Conservation (phyloP, 2,797 vertebrate genomes). For the Alexandromys oeconomus region DNA sequence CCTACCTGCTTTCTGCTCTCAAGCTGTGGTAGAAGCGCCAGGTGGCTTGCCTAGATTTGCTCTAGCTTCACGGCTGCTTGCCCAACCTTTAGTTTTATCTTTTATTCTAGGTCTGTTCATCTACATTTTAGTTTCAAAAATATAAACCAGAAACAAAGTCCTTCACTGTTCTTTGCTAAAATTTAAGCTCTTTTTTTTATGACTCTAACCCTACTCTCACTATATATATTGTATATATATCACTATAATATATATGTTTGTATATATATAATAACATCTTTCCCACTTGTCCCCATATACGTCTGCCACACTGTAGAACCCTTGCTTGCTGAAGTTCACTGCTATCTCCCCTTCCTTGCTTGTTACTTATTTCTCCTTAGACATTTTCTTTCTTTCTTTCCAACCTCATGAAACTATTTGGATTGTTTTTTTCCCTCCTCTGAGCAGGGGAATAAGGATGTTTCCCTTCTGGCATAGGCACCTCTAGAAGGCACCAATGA, state of each 20-base stretch:
- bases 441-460: neutral
- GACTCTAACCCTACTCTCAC: neutral
- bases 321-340: neutral
- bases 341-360: neutral
- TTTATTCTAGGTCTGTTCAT: neutral
- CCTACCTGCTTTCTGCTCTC: neutral
- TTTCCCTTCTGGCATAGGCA: neutral
- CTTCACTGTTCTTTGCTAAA: neutral
- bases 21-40: neutral
- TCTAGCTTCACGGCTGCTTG: neutral
- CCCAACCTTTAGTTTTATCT: neutral
- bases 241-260: too few relatives aligned
- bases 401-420: neutral
- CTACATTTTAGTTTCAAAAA: neutral
- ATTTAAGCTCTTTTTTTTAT: neutral
- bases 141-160: neutral
- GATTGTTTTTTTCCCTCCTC: neutral
- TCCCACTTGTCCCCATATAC: fast-evolving
- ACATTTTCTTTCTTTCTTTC: neutral
- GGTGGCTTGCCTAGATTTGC: neutral
- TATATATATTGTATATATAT: neutral
- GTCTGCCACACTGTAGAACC: too few relatives aligned
- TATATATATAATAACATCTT: neutral
- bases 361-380: neutral
- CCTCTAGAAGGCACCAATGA: neutral